A percentile compares a stretch with the other conserved stretches of the same genome.
Evolutionary conservation across 2,113 vertebrate species (phyloP).

Genomic region (Spheniscus mendiculus): DNA sequence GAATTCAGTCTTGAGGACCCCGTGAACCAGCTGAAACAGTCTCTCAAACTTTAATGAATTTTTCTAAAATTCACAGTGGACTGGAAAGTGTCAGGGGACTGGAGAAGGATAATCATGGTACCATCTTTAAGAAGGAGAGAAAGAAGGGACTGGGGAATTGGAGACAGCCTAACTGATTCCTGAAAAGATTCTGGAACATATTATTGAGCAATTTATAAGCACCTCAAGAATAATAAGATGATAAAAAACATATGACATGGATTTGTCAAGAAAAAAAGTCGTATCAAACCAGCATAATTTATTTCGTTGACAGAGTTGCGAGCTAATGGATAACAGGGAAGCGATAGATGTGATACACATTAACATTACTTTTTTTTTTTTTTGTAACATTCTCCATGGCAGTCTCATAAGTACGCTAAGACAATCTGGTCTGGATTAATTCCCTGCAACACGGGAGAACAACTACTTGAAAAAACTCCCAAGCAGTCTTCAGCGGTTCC

Average conservation of each 20-base stretch:
- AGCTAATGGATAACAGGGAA: constrained; percentile 56
- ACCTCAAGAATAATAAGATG: constrained; percentile 41
- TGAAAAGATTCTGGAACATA: constrained; percentile 57
- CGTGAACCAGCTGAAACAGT: neutral
- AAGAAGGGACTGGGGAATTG: constrained; percentile 4
- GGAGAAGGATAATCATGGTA: neutral
- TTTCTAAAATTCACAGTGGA: neutral
- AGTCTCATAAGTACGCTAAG: neutral
- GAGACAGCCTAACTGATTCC: constrained; percentile 9
- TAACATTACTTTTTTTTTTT: neutral
- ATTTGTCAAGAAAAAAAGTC: constrained; percentile 40
- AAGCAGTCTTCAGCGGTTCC: neutral
- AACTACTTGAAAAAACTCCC: neutral
- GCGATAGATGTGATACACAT: constrained; percentile 16
- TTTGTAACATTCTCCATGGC: neutral
- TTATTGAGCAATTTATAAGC: constrained; percentile 50
- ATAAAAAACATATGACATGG: constrained; percentile 54
- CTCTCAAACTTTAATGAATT: neutral
- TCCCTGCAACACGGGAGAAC: neutral
- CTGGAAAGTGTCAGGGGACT: neutral
- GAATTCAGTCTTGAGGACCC: neutral
- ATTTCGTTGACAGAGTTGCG: constrained; percentile 39
- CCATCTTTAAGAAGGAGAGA: constrained; percentile 42
- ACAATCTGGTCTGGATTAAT: constrained; percentile 48
- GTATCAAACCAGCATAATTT: constrained; percentile 13